These are phyloP conservation scores for Eudemis profundana DNA, from an alignment of 2,888 invertebrate species.

Conservation along the genomic window DNA sequence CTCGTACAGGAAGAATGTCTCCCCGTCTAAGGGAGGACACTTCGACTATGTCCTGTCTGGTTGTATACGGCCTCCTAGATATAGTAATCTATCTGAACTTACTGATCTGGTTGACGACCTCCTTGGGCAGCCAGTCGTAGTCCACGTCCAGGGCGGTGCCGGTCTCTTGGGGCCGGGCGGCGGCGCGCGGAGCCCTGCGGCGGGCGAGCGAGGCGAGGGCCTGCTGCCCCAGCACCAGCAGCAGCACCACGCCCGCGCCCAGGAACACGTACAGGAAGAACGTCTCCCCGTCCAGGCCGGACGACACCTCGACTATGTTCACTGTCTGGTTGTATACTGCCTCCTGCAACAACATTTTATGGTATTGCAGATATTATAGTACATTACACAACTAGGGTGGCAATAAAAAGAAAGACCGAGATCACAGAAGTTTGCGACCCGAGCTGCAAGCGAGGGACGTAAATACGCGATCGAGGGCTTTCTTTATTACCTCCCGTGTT, in stretches of 20 bases:
- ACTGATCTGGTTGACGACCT: slow-evolving; percentile 94
- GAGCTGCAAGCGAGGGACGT: too few species aligned
- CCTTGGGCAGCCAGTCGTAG: slow-evolving; percentile 99
- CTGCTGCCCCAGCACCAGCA: slow-evolving; percentile 96
- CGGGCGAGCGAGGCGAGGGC: slow-evolving; percentile 93
- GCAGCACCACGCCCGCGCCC: slow-evolving; percentile 94
- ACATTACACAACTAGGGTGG: too few species aligned
- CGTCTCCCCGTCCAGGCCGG: slow-evolving; percentile 98
- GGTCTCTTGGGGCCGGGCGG: slow-evolving; percentile 91
- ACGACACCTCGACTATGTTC: slow-evolving; percentile 97
- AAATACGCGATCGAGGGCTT: too few species aligned
- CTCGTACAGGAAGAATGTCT: slow-evolving; percentile 95
- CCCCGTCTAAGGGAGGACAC: too few species aligned
- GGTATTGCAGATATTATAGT: too few species aligned
- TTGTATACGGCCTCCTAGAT: too few species aligned
- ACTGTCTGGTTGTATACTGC: slow-evolving; percentile 99
- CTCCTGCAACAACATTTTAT: slow-evolving; percentile 85
- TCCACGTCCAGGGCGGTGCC: slow-evolving; percentile 98
- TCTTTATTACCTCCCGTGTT: too few species aligned
- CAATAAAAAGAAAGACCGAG: too few species aligned
- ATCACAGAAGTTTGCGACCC: too few species aligned
- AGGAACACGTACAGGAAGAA: slow-evolving; percentile 99
- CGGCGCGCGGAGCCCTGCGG: slow-evolving; percentile 85
- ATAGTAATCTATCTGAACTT: too few species aligned
- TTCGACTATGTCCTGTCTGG: too few species aligned